Percentiles rank a stretch among this genome's conserved stretches.
phyloP scores from a whole-genome alignment of 2,113 vertebrate species.

The Cygnus buccinator region DNA sequence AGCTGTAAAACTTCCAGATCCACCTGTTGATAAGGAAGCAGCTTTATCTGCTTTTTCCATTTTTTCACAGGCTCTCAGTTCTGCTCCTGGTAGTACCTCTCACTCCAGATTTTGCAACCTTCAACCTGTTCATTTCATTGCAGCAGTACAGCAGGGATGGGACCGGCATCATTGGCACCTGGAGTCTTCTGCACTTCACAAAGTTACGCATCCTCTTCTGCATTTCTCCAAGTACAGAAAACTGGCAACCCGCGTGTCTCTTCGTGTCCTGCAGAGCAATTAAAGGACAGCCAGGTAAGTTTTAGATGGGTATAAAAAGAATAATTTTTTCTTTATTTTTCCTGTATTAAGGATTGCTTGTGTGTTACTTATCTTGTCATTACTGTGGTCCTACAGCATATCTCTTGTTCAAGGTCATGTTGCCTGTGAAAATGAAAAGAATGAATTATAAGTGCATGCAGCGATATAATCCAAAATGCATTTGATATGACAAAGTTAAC shows the following conservation, averaged over 20 bases:
- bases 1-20: not conserved
- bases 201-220: not conserved
- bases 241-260: not conserved
- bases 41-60: not conserved
- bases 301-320: not conserved
- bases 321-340: not conserved
- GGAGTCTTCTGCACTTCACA: not conserved
- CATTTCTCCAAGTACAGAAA: not conserved
- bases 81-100: not conserved
- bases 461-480: not conserved
- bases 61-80: not conserved
- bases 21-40: not conserved
- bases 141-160: not conserved
- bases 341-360: not conserved
- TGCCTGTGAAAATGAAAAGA: not conserved
- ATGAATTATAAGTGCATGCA: not conserved
- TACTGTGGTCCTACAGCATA: not conserved
- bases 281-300: not conserved
- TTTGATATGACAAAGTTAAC: not conserved
- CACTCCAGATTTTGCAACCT: not conserved
- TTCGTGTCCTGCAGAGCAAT: not conserved
- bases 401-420: not conserved
- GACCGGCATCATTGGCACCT: not conserved
- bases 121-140: not conserved
- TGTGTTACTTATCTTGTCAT: not conserved